Base-by-base conservation (phyloP, 2,797 vertebrate species). In the Esox masquinongy region DNA sequence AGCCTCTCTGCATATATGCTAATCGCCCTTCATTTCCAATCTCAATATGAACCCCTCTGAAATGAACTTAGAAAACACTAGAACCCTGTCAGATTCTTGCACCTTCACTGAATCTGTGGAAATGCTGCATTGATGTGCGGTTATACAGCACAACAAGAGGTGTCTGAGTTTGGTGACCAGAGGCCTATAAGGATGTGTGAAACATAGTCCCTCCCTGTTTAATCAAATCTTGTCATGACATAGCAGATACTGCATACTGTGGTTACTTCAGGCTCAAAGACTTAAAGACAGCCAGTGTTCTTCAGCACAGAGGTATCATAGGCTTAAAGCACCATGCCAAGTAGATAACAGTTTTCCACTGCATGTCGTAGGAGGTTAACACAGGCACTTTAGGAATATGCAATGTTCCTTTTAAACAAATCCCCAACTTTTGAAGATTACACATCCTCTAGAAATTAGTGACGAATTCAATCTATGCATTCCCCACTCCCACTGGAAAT, bases 1-100 rank as follows among this genome's bases (percentile, higher is more conserved):
- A 91, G 84, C 83, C 86, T 89, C 84, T 91, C 88, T 90, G 88
- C 91, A 88, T 86, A 86, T 89, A 92, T 91, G 89, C 90, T 90
- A 92, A 93, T 92, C 68, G 72, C 80, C 73, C 84, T 87, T 85
- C 80, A 80, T 87, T 88, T 89, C 77, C 80, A 84, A 80, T 88
- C 71, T 89, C 82, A 88, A 88, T 86, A 77, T 82, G 83, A 90
- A 88, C 83, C 84, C 80, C 77, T 82, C 87, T 76, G 77, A 85
- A 85, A 86, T 82, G 39, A 74, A 88, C 83, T 84, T 88, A 74
- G 22, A 71, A 68, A 67, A 70, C 5, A 69, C 61, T 51, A 68
- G 34, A 66, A 43, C 24, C 74, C 77, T 73, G 59, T 14, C 22
- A 43, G 24, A 73, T 77, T 84, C 79, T 12, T 72, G 72, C 71